Evolutionary conservation across 2,888 invertebrate genomes (phyloP), one percentile per base, ranked within the genome.

Genomic region (Xestia ashworthii): DNA sequence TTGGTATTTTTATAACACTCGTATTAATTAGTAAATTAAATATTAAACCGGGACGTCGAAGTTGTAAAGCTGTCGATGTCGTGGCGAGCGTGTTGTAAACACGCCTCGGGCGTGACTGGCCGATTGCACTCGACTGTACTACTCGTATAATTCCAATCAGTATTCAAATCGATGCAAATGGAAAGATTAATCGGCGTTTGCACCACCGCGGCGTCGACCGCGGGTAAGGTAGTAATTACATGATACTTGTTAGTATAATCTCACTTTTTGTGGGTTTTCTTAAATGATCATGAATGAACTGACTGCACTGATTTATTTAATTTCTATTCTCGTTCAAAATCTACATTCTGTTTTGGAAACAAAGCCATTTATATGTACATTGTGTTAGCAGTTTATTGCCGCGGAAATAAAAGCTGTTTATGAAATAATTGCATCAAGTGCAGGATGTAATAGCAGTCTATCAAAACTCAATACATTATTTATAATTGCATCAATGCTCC

Each of bases 141-240:
- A 89, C 88, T 90, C 90, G 91, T 91, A 92, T 94, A 94, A 94
- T 93, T 93, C 93, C 93, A 94, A 95, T 95, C 94, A 94, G 92
- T 94, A 94, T 95, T 95, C 94, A 95, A 95, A 95, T 95, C 93
- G 92, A 94, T 94, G 94, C 94, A 94, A 94, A 95, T 94, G 93
- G 92, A 94, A 93, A 94, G 94, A 95, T 95, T 94, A 94, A 95
- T 95, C 92, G 94, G 90, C 91, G 92, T 94, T 93, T 93, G 93
- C 91, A 90, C 90, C 91, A 91, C 91, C 90, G 88, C 86, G 84
- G 87, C 87, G 87, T 86, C 84, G 90, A 86, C 85, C 88, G 82
- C 87, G 89, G 84, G 78, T 89, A 88, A 91, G 89, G 88, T 88
- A 88, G 89, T 92, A 89, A 93, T 92, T 91, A 91, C 86, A 87